phyloP scores from a whole-genome alignment of 2,888 invertebrate species.

The Cephus nigrinus region DNA sequence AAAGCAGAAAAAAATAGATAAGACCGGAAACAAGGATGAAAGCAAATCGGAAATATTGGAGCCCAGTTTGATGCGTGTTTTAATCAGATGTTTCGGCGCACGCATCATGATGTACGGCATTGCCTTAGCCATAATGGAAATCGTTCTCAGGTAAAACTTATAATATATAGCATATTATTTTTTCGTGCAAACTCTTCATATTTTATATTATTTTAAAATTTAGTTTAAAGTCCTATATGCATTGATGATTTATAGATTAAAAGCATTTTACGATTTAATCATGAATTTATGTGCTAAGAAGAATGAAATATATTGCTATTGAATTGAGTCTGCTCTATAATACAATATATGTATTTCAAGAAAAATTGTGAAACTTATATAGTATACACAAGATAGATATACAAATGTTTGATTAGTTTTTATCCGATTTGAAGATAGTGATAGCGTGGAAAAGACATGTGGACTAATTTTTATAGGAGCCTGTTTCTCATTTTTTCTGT shows the following conservation, averaged over 20 bases:
- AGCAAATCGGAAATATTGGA: conserved; percentile 48
- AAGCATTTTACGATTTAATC: not conserved
- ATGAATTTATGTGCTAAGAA: not conserved
- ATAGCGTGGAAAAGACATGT: too few relatives aligned
- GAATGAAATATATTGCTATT: not conserved
- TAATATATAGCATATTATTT: not conserved
- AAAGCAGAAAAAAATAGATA: conserved; percentile 20
- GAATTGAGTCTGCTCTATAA: not conserved
- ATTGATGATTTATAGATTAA: not conserved
- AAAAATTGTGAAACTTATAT: not conserved
- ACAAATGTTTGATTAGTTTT: conserved; percentile 21
- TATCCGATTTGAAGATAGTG: too few relatives aligned
- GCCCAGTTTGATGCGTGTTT: conserved; percentile 73
- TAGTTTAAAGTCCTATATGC: not conserved
- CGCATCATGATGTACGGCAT: conserved; percentile 74
- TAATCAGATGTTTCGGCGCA: conserved; percentile 73
- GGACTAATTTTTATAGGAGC: too few relatives aligned
- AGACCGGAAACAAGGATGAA: conserved; percentile 1
- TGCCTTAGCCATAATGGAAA: conserved; percentile 73
- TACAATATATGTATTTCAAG: not conserved
- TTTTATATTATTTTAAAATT: not conserved
- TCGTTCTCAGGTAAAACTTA: conserved; percentile 69
- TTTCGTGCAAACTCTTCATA: not conserved
- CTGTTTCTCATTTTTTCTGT: too few relatives aligned
- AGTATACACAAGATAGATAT: conserved; percentile 3